Evolutionary conservation across 2,888 invertebrate species (phyloP), one percentile per base, ranked within the genome.

Genomic region (Papilio protenor): DNA sequence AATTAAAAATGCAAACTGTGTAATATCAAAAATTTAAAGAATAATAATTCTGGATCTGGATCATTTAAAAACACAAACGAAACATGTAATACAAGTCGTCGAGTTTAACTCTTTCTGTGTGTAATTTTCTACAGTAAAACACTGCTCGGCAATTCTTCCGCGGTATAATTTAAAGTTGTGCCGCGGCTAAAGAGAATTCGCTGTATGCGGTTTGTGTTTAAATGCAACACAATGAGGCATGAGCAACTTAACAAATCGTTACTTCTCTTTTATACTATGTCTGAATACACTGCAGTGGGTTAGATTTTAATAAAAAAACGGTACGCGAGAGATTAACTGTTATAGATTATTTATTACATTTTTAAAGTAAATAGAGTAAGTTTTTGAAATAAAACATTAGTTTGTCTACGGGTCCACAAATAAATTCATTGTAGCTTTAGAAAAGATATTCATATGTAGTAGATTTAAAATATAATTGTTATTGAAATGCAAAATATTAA

Each of bases 211-310:
- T 70, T 70, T 70, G 70, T 49, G 49, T 70, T 70, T 70, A 70
- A 70, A 70, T 70, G 70, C 49, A 70, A 70, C 70, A 70, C 70
- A 70, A 70, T 70, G 70, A 49, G 49, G 70, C 70, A 49, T 70
- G 49, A 70, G 16, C 18, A 49, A 70, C 47, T 70, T 70, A 70
- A 70, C 70, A 70, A 49, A 70, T 70, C 47, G 70, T 70, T 40
- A 70, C 14, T 49, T 21, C 16, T 23, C 4, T 70, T 70, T 70
- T 70, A 49, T 49, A 49, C 70, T 10, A 70, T 49, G 8, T 21
- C 49, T n/a, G 69, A 69, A 69, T 69, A 21, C 3, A 47, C 11
- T 11, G 47, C 69, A 18, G 16, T 66, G 40, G 40, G 40, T 64
- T 40, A 18, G 18, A 64, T 64, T 66, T 40, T n/a, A 64, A 40